phyloP scores from a whole-genome alignment of 64 coral and sea anemone genomes.

The Montipora efflorescens region DNA sequence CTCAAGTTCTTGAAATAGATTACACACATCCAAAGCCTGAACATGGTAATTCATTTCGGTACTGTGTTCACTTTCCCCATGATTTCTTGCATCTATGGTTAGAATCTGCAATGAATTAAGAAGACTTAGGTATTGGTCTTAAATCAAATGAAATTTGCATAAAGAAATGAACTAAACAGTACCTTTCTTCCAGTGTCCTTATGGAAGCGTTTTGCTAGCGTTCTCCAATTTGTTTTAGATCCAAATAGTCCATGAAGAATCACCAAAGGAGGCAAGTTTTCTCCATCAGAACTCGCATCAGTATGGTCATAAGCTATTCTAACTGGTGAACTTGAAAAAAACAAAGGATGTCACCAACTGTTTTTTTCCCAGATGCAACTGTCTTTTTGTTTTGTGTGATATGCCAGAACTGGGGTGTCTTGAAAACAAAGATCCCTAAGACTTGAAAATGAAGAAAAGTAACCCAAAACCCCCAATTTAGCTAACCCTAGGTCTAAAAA shows the following conservation, averaged over 20 bases:
- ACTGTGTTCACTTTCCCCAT: slow-evolving; percentile 85
- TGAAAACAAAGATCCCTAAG: too few species aligned
- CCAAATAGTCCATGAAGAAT: slow-evolving; percentile 98
- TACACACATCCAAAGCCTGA: slow-evolving; percentile 72
- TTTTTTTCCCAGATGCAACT: background rate
- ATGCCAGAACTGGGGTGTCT: too few species aligned
- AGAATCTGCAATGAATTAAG: slow-evolving; percentile 66
- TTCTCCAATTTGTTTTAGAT: slow-evolving; percentile 96
- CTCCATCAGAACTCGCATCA: slow-evolving; percentile 58
- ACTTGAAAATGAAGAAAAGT: too few species aligned
- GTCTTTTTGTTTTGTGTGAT: too few species aligned
- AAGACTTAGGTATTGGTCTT: background rate
- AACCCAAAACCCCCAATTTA: too few species aligned
- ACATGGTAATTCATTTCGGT: slow-evolving; percentile 81
- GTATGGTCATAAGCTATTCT: slow-evolving; percentile 68
- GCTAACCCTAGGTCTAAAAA: too few species aligned
- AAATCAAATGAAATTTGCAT: background rate
- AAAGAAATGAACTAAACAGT: background rate
- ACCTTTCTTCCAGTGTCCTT: slow-evolving; percentile 80
- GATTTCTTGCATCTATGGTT: slow-evolving; percentile 90
- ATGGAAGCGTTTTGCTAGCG: slow-evolving; percentile 74
- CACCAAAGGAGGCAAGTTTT: slow-evolving; percentile 72
- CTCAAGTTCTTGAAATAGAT: slow-evolving; percentile 74
- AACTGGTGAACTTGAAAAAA: slow-evolving; percentile 56
- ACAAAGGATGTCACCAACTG: background rate